Evolutionary conservation across 2,888 invertebrate species (phyloP), one percentile per base, ranked within the genome.

Genomic region (Bombyx huttoni): DNA sequence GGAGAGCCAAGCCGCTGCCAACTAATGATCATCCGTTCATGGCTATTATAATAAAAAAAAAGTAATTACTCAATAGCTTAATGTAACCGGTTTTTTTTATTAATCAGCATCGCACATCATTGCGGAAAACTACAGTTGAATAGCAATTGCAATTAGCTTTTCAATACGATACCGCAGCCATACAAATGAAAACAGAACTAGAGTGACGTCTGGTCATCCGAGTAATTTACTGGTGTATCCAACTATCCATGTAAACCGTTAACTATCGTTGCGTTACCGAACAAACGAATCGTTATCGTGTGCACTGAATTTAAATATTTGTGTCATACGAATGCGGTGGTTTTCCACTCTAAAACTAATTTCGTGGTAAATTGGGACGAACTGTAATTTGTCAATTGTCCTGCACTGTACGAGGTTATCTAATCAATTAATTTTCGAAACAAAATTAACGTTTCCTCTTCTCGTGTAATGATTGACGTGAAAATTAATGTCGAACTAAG

Each of bases 341-440:
- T 61, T 61, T 66, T 63, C 67, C 67, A 63, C 60, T 65, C 67
- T 73, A 73, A 73, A 81, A 75, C 80, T 74, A 81, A 81, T 77
- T 75, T 74, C 70, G 77, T 67, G 79, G 77, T 75, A 68, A 72
- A 73, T 73, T 63, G 62, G 64, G 66, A 72, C 70, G 72, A 72
- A 68, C 61, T 67, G 70, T 75, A 74, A 79, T 81, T 77, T 78
- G 68, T 75, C 75, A 74, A 65, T 60, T 64, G 67, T 57, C 61
- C 59, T 40, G 12, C 12, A 10, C 40, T 40, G 40, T 24, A 24
- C 24, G 24, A 3, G 40, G 8, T 40, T 40, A 12, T 40, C 9
- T 40, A 40, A 40, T 40, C 40, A 40, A 40, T 12, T 8, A 10
- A 12, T 6, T 40, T 40, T 12, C 24, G 5, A 24, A 24, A 24